Evolutionary conservation across 2,888 invertebrate genomes (phyloP), one percentile per base, ranked within the genome.

Genomic region (Drosophila meridiana): DNA sequence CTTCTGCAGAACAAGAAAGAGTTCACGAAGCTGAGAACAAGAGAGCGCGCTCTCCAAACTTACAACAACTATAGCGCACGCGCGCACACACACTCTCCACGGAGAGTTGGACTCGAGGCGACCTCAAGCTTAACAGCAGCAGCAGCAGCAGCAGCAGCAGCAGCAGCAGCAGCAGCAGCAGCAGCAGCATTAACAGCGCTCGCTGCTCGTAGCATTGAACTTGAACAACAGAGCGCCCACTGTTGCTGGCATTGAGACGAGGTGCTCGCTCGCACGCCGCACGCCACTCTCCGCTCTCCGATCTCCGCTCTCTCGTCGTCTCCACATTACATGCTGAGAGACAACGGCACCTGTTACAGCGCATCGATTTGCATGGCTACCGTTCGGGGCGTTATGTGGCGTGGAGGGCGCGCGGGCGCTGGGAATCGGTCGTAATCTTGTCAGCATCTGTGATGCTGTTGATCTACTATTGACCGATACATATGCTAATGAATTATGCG

Each of bases 321-420:
- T n/a, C 59, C 26, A n/a, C 64, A 50, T 40, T 36, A 57, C 60
- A 60, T 58, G 66, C 55, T 71, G 67, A 59, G 81, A 62, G 81
- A 62, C 84, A 89, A 80, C 83, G 89, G 87, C 85, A 86, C 90
- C 90, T 88, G 84, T 76, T 81, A 53, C 70, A 80, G 71, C 42
- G 66, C 82, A 67, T 73, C 78, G 82, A 81, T 78, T 81, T 81
- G 78, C 82, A 81, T 78, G 82, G 78, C 78, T 78, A 78, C 78
- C 78, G 78, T 81, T 81, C 66, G 53, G 57, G 52, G 60, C 48
- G 45, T 47, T 71, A 9, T 20, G 20, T 20, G 7, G 2, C 5
- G 45, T 14, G 58, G 32, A 20, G 20, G n/a, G 30, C 7, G n/a
- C 0, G 36, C 53, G 53, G 7, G 20, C 59, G 55, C 75, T 55